phyloP scores from a whole-genome alignment of 1,140 invertebrate genomes.

The Penaeus indicus region DNA sequence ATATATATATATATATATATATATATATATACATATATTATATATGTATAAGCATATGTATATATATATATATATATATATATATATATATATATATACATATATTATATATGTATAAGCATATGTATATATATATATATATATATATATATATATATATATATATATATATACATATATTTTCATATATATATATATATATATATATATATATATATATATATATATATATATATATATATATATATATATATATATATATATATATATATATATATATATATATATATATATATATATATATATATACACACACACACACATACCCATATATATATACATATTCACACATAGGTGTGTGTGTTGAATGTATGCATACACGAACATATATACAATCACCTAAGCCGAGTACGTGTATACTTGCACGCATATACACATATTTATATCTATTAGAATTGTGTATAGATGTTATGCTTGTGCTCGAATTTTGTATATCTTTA shows the following conservation, averaged over 20 bases:
- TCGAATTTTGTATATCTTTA: background rate
- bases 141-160: slow-evolving; percentile 17
- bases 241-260: background rate
- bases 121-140: background rate
- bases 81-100: background rate
- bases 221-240: background rate
- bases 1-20: background rate
- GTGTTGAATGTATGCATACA: background rate
- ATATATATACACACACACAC: background rate
- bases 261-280: slow-evolving; percentile 13
- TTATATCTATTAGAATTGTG: background rate
- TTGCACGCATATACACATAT: background rate
- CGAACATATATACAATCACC: background rate
- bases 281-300: background rate
- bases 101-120: background rate
- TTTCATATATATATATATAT: slow-evolving; percentile 16
- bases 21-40: background rate
- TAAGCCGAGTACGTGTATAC: background rate
- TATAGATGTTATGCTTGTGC: background rate
- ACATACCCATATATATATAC: too few species aligned
- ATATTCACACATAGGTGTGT: background rate
- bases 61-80: background rate
- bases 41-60: background rate
- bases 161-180: slow-evolving; percentile 15
- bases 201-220: background rate